Evolutionary conservation across 2,797 vertebrate genomes (phyloP).

Genomic region (Pangasius krempfi): DNA sequence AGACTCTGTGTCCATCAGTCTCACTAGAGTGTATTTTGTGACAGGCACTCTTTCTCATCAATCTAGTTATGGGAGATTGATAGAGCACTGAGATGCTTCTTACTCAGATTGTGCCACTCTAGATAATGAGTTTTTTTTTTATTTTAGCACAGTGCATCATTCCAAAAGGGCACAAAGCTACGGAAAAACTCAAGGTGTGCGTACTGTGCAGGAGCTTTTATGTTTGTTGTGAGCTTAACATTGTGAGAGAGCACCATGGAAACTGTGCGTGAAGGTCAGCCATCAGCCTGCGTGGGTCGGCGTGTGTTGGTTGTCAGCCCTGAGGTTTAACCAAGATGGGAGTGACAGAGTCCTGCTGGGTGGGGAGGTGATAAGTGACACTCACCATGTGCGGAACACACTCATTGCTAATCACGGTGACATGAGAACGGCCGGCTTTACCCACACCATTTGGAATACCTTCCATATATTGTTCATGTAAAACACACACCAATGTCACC

Average conservation of each 20-base stretch:
- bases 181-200: slow-evolving; percentile 18
- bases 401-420: slow-evolving; percentile 42
- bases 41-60: slow-evolving; percentile 43
- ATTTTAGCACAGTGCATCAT: slow-evolving; percentile 37
- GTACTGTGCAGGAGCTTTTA: neutral
- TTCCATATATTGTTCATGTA: slow-evolving; percentile 38
- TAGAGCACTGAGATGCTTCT: slow-evolving; percentile 40
- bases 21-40: slow-evolving; percentile 53
- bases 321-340: slow-evolving; percentile 62
- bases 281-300: slow-evolving; percentile 47
- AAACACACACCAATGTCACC: slow-evolving; percentile 46
- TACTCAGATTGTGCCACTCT: slow-evolving; percentile 43
- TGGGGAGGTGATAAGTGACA: slow-evolving; percentile 52
- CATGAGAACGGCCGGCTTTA: slow-evolving; percentile 45
- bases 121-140: slow-evolving; percentile 43
- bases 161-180: slow-evolving; percentile 14
- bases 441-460: slow-evolving; percentile 30
- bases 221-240: slow-evolving; percentile 39
- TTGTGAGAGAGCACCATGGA: slow-evolving; percentile 58
- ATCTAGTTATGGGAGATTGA: slow-evolving; percentile 49
- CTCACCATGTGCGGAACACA: slow-evolving; percentile 36
- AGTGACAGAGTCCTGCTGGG: slow-evolving; percentile 62
- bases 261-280: slow-evolving; percentile 52
- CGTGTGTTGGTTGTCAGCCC: slow-evolving; percentile 51
- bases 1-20: slow-evolving; percentile 65